Conservation (phyloP, 2,113 vertebrate species). For the Hypomesus transpacificus region DNA sequence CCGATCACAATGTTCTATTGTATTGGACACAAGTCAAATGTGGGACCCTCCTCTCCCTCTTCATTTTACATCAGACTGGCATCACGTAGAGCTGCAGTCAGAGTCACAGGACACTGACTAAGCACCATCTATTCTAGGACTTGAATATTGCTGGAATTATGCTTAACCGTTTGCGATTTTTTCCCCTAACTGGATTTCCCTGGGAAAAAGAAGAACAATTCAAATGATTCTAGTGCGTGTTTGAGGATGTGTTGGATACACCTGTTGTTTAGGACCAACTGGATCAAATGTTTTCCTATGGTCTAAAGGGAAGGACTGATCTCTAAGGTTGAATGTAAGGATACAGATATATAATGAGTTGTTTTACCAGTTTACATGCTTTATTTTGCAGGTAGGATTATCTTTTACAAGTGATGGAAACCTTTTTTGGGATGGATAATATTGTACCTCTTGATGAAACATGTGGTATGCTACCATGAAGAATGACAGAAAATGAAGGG, state of each 20-base stretch:
- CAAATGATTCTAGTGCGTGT: not conserved
- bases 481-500: not conserved
- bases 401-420: no score
- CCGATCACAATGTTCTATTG: conserved; percentile 75
- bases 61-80: conserved; percentile 27
- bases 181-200: no score
- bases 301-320: no score
- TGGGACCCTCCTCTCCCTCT: conserved; percentile 59
- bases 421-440: no score
- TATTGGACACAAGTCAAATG: conserved; percentile 72
- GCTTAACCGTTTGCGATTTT: no score
- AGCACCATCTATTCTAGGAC: conserved; percentile 15
- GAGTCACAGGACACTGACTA: not conserved
- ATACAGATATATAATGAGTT: no score
- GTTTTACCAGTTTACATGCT: no score
- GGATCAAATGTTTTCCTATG: conserved; percentile 10
- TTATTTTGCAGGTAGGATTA: no score
- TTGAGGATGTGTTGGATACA: conserved; percentile 21
- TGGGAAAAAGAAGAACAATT: not conserved
- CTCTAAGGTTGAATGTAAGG: no score
- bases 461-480: no score
- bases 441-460: no score
- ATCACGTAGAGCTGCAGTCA: no score
- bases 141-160: conserved; percentile 19
- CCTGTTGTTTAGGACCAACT: not conserved